Percentiles rank a stretch among this genome's conserved stretches.
phyloP scores from a whole-genome alignment of 30 jellyfish, hydroid and myxozoan genomes.

The Chrysaora quinquecirrha region DNA sequence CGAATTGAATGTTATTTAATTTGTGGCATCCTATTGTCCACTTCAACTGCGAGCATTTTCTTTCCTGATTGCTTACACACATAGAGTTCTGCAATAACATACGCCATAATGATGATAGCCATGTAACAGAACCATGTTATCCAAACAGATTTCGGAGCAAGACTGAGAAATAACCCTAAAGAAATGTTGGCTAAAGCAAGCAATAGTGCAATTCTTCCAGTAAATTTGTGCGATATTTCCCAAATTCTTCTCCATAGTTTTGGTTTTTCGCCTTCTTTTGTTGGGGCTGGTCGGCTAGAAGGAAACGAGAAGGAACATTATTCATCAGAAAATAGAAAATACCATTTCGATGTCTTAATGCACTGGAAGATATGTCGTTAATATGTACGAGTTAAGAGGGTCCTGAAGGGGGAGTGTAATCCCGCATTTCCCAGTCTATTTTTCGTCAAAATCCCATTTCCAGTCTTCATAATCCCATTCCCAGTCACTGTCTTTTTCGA shows the following conservation, averaged over 20 bases:
- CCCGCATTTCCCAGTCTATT: no score
- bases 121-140: conserved; percentile 52
- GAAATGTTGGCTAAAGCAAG: conserved; percentile 51
- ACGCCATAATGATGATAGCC: conserved; percentile 16
- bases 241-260: conserved; percentile 58
- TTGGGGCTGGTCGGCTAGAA: conserved; percentile 64
- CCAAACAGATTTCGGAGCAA: conserved; percentile 51
- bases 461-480: no score
- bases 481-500: no score
- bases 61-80: background rate
- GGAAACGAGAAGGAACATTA: background rate
- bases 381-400: no score
- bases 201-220: conserved; percentile 57
- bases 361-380: no score
- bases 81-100: conserved; percentile 43
- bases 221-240: conserved; percentile 61
- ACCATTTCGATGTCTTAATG: background rate
- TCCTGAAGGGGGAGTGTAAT: no score
- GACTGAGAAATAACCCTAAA: conserved; percentile 54
- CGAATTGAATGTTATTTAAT: no score
- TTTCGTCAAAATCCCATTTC: no score
- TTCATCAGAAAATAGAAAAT: background rate
- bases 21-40: no score
- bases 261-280: conserved; percentile 57
- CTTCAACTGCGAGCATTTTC: background rate